A percentile compares a stretch with the other conserved stretches of the same genome.
phyloP scores from a whole-genome alignment of 2,888 invertebrate species.

The Melieria crassipennis region DNA sequence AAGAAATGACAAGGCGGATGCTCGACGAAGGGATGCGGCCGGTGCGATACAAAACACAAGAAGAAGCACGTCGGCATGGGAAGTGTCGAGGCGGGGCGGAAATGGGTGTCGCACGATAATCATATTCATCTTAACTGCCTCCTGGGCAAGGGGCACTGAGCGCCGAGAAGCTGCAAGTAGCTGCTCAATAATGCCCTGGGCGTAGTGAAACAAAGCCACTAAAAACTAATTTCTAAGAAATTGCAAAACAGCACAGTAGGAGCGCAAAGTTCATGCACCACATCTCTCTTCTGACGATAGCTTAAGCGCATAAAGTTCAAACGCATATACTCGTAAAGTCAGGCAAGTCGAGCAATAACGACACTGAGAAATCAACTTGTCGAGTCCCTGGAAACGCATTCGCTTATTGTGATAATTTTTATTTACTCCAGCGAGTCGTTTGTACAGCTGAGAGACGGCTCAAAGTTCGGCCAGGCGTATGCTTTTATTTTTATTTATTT shows the following conservation, averaged over 20 bases:
- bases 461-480: too few relatives aligned
- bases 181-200: too few relatives aligned
- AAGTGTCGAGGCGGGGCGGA: neutral
- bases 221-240: too few relatives aligned
- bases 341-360: too few relatives aligned
- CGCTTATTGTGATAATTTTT: slow-evolving; percentile 44
- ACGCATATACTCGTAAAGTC: neutral
- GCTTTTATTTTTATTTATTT: too few relatives aligned
- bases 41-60: neutral
- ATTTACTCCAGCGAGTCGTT: slow-evolving; percentile 46
- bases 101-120: slow-evolving; percentile 19
- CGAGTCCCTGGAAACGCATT: neutral
- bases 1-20: neutral
- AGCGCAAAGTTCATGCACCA: neutral
- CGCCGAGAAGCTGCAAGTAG: too few relatives aligned
- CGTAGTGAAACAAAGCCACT: too few relatives aligned
- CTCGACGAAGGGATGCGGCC: neutral
- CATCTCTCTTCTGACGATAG: too few relatives aligned
- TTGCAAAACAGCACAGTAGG: too few relatives aligned
- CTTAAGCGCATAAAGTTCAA: neutral
- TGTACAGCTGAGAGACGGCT: slow-evolving; percentile 13
- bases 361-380: too few relatives aligned
- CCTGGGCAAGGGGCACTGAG: neutral
- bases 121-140: slow-evolving; percentile 30
- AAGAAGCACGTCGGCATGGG: neutral